Evolutionary conservation across 2,888 invertebrate species (phyloP).

Genomic region (Chalcis sispes): DNA sequence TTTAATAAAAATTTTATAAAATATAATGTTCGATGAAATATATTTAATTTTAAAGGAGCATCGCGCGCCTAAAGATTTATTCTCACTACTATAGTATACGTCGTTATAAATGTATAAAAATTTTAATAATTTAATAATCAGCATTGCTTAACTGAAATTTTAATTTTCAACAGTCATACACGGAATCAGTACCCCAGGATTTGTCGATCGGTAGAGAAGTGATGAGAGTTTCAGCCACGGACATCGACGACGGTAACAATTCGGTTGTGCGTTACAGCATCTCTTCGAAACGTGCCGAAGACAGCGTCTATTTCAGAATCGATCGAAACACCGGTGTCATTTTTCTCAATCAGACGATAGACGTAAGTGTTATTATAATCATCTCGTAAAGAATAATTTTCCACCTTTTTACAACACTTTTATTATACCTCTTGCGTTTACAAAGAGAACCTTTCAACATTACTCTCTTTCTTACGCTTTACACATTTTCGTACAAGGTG

Average conservation of each 20-base stretch:
- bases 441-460: too few species aligned
- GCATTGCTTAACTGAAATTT: conserved; percentile 49
- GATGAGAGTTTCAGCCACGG: conserved; percentile 94
- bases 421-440: too few species aligned
- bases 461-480: too few species aligned
- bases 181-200: conserved; percentile 90
- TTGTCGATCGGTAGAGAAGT: conserved; percentile 84
- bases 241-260: conserved; percentile 94
- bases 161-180: conserved; percentile 77
- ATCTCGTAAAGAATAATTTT: too few species aligned
- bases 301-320: conserved; percentile 86
- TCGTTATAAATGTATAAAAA: too few species aligned
- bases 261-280: conserved; percentile 86
- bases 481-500: too few species aligned
- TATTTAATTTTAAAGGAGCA: too few species aligned
- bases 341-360: conserved; percentile 82
- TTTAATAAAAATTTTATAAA: too few species aligned
- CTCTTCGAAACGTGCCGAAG: conserved; percentile 75
- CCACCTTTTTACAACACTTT: too few species aligned
- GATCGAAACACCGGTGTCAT: conserved; percentile 91
- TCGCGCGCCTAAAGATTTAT: neutral
- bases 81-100: too few species aligned
- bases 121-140: neutral
- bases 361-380: conserved; percentile 79
- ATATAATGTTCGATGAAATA: too few species aligned